Base-by-base conservation (phyloP, 2,888 invertebrate genomes). In the Podotricha telesiphe region DNA sequence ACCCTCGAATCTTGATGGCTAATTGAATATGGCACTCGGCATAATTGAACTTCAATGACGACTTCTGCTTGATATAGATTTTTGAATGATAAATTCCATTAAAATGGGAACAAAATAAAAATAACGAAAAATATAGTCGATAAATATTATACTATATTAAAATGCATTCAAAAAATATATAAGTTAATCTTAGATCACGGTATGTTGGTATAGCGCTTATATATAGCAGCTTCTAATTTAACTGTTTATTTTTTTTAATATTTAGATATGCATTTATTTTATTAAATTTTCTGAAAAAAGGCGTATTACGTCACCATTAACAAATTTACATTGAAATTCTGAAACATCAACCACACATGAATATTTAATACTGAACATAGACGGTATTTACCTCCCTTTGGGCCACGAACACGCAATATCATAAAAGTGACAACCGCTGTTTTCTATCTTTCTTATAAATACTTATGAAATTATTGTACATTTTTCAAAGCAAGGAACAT, bases 11-110 rank as follows among this genome's bases (percentile, higher is more conserved):
- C 88, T 83, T 84, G 90, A 91, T 91, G 86, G 82, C 84, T 87
- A 90, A 92, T 91, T 91, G 87, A 91, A 89, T 87, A 80, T 77
- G 82, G 82, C 86, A 90, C 89, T 91, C 90, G 79, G 82, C 80
- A 81, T 84, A 90, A 91, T 92, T 88, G 87, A 84, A 87, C 85
- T 74, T 85, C 86, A 89, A 84, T 87, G 88, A 82, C 79, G 79
- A 79, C 83, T 84, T 85, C 77, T 84, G 85, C 79, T 83, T 73
- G 13, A 67, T 45, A 53, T 47, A 37, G 47, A 62, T 61, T 58
- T 58, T 61, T 62, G 15, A n/a, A 53, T 34, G 66, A 66, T 66
- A 66, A 42, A 37, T 5, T 56, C 34, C 8, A 50, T 50, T 15
- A 37, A 62, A 48, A 13, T 11, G 34, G 19, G 5, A 50, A 6